Evolutionary conservation across 1,140 invertebrate genomes (phyloP).

Genomic region (Cotesia typhae): DNA sequence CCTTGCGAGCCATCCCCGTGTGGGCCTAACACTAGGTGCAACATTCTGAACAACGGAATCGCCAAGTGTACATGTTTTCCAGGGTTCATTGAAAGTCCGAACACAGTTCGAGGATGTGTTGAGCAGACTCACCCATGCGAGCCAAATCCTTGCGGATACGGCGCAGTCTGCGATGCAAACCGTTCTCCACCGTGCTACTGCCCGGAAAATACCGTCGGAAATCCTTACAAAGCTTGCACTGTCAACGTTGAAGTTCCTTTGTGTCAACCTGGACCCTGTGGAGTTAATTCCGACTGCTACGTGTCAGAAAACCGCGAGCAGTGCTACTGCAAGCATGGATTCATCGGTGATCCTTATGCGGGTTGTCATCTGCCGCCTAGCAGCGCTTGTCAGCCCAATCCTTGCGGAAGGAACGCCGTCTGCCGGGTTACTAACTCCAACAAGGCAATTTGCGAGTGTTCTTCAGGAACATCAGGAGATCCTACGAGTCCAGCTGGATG

Average conservation of each 20-base stretch:
- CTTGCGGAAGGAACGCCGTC: constrained; percentile 79
- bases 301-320: constrained; percentile 76
- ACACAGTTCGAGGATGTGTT: constrained; percentile 85
- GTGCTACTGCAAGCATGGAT: constrained; percentile 81
- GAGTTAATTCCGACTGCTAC: constrained; percentile 81
- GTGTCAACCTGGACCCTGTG: constrained; percentile 81
- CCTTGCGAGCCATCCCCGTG: constrained; percentile 87
- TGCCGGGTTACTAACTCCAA: constrained; percentile 75
- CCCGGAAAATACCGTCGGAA: constrained; percentile 77
- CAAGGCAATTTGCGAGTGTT: constrained; percentile 78
- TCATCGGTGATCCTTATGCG: constrained; percentile 78
- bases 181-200: constrained; percentile 83
- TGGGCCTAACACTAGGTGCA: constrained; percentile 87
- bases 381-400: constrained; percentile 77
- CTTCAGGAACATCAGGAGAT: constrained; percentile 79
- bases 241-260: constrained; percentile 67
- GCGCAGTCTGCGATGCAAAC: constrained; percentile 81
- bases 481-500: constrained; percentile 76
- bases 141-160: constrained; percentile 81
- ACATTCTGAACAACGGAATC: constrained; percentile 81
- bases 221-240: constrained; percentile 79
- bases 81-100: constrained; percentile 85
- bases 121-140: constrained; percentile 81
- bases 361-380: constrained; percentile 73
- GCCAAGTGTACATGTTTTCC: constrained; percentile 86